Evolutionary conservation across 2,113 vertebrate genomes (phyloP).

Genomic region (Jacana jacana): DNA sequence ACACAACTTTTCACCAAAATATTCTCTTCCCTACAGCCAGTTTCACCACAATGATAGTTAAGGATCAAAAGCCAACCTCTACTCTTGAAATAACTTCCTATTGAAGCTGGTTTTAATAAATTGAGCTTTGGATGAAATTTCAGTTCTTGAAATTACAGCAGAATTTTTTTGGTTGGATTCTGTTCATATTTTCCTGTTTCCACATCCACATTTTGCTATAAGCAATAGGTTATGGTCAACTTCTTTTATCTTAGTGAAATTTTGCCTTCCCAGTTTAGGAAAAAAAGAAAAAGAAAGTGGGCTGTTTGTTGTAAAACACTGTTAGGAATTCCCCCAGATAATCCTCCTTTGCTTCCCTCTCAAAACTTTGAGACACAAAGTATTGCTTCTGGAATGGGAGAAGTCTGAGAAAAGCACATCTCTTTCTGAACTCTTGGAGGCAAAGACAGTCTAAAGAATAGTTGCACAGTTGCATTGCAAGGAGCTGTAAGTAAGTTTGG

Average conservation of each 20-base stretch:
- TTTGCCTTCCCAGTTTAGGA: not conserved
- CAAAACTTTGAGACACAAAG: not conserved
- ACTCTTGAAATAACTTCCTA: not conserved
- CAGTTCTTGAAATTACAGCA: not conserved
- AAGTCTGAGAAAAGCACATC: not conserved
- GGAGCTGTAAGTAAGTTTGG: not conserved
- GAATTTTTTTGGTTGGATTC: not conserved
- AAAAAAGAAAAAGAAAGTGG: not conserved
- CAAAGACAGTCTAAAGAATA: not conserved
- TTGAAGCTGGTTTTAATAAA: not conserved
- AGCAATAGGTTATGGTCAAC: not conserved
- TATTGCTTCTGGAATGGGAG: not conserved
- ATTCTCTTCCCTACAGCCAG: not conserved
- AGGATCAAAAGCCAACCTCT: not conserved
- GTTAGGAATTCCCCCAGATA: conserved; percentile 30
- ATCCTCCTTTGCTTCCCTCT: not conserved
- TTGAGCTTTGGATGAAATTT: not conserved
- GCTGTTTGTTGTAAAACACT: conserved; percentile 27
- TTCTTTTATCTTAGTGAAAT: not conserved
- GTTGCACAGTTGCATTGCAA: not conserved
- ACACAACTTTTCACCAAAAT: not conserved
- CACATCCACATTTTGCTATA: not conserved
- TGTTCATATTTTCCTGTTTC: not conserved
- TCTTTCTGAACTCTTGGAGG: not conserved
- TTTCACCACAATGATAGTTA: not conserved